Evolutionary conservation across 2,888 invertebrate genomes (phyloP).

Genomic region (Uropetala carovei): DNA sequence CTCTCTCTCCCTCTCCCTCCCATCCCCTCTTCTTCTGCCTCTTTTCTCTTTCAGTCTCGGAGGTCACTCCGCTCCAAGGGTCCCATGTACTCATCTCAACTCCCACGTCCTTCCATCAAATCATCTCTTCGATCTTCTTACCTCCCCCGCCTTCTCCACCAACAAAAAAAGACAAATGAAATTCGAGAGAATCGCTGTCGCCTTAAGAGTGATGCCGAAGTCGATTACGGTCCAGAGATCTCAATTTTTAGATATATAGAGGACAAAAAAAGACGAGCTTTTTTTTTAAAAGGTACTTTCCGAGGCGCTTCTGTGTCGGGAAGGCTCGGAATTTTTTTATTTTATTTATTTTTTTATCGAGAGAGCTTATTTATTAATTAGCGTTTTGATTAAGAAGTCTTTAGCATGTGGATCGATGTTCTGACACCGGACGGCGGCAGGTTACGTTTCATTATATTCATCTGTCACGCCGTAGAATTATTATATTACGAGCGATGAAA

Average conservation of each 20-base stretch:
- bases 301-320: too few relatives aligned
- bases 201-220: not conserved
- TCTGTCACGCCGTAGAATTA: not conserved
- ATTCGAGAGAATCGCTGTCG: not conserved
- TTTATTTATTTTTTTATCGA: too few relatives aligned
- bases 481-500: not conserved
- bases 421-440: not conserved
- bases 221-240: too few relatives aligned
- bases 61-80: not conserved
- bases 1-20: not conserved
- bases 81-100: not conserved
- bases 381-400: not conserved
- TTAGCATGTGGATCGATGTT: not conserved
- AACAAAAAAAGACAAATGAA: not conserved
- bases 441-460: not conserved
- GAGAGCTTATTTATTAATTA: too few relatives aligned
- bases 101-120: not conserved
- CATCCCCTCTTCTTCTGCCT: not conserved
- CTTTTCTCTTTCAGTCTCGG: not conserved
- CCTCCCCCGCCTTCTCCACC: not conserved
- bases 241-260: too few relatives aligned
- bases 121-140: not conserved
- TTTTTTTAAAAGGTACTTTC: too few relatives aligned
- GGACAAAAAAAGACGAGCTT: too few relatives aligned
- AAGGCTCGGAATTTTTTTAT: too few relatives aligned